Conservation (phyloP, 2,888 invertebrate species). For the Diarsia mendica region DNA sequence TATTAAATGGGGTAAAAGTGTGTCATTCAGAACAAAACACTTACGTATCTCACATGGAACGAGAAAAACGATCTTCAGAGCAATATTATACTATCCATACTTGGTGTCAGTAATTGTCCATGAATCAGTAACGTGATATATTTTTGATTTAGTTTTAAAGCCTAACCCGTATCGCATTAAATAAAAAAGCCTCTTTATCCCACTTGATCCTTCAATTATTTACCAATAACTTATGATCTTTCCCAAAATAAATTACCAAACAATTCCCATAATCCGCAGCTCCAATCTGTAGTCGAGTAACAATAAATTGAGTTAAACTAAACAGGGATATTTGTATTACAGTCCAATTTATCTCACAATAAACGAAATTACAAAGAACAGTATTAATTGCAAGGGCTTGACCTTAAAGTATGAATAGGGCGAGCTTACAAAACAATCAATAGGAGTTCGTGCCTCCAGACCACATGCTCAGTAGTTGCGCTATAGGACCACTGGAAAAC, state of each 20-base stretch:
- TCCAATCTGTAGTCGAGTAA: background rate
- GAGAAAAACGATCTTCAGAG: background rate
- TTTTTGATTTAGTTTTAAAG: background rate
- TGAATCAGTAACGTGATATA: background rate
- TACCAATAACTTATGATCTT: background rate
- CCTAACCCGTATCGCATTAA: background rate
- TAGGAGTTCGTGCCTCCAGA: background rate
- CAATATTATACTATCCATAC: background rate
- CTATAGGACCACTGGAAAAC: too few relatives aligned
- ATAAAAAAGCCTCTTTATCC: background rate
- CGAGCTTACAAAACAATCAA: background rate
- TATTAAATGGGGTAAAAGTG: too few relatives aligned
- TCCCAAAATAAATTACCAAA: background rate
- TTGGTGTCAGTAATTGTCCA: background rate
- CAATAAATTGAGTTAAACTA: slow-evolving; percentile 39
- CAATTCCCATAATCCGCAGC: background rate
- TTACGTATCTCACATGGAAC: background rate
- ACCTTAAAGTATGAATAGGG: slow-evolving; percentile 24
- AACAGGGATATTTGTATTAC: slow-evolving; percentile 34
- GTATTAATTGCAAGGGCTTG: slow-evolving; percentile 36
- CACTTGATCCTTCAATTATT: background rate
- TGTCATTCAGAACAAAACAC: background rate
- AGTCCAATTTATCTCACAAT: slow-evolving; percentile 52
- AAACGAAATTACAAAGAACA: slow-evolving; percentile 49
- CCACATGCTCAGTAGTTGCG: too few relatives aligned